A percentile compares a stretch with the other conserved stretches of the same genome.
Conservation (phyloP, 2,888 invertebrate genomes). For the Dorcus hopei region DNA sequence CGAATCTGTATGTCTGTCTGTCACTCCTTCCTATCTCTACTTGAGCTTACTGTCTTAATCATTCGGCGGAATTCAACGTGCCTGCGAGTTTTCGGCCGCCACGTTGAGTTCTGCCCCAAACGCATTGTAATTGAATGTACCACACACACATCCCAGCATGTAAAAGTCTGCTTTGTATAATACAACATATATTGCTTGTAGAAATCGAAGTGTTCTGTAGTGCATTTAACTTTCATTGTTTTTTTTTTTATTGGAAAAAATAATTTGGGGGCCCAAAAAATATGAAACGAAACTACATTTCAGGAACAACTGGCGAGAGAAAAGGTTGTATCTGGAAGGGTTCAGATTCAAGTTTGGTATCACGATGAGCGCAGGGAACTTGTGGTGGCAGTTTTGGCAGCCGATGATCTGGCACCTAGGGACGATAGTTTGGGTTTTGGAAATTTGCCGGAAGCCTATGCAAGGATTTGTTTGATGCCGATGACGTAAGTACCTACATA, state of each 20-base stretch:
- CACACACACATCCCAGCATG: neutral
- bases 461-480: constrained; percentile 76
- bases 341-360: constrained; percentile 88
- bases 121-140: no score
- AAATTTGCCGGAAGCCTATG: constrained; percentile 77
- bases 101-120: no score
- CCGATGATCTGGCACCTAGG: constrained; percentile 76
- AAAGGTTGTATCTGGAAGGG: constrained; percentile 72
- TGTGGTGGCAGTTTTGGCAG: constrained; percentile 81
- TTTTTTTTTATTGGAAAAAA: no score
- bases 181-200: no score
- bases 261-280: no score
- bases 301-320: constrained; percentile 74
- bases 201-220: no score
- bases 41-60: no score
- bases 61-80: no score
- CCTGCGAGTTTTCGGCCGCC: no score
- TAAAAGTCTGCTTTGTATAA: neutral
- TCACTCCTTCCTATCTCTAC: constrained; percentile 19
- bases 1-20: constrained; percentile 46
- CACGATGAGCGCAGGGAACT: constrained; percentile 79
- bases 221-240: no score
- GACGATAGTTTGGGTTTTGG: constrained; percentile 78
- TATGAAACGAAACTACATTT: no score
- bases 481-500: constrained; percentile 61